Evolutionary conservation across 1,140 invertebrate genomes (phyloP).

Genomic region (Lithobius niger): DNA sequence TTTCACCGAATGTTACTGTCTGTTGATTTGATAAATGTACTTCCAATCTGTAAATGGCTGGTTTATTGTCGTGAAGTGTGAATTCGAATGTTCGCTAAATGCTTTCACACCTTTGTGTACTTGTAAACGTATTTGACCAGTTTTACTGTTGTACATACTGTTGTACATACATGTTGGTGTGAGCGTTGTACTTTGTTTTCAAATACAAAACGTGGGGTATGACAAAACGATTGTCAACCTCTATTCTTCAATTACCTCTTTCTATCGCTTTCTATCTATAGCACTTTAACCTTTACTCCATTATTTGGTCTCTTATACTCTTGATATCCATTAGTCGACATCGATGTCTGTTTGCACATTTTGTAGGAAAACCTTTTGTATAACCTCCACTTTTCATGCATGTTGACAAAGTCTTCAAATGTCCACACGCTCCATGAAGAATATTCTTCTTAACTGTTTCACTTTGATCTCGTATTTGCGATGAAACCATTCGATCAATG

Average conservation of each 20-base stretch:
- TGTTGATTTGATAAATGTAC: background rate
- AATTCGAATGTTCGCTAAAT: background rate
- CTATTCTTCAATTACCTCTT: background rate
- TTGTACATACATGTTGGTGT: slow-evolving; percentile 23
- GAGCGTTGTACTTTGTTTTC: slow-evolving; percentile 14
- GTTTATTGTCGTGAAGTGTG: background rate
- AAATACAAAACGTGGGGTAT: slow-evolving; percentile 18
- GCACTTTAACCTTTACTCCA: background rate
- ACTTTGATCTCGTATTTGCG: slow-evolving; percentile 17
- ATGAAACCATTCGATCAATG: slow-evolving; percentile 16
- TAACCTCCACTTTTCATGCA: slow-evolving; percentile 15
- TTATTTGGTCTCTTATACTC: background rate
- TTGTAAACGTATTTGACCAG: slow-evolving; percentile 19
- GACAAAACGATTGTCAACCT: slow-evolving; percentile 17
- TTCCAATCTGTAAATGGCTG: background rate
- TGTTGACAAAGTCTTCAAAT: slow-evolving; percentile 6
- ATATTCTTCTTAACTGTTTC: slow-evolving; percentile 9
- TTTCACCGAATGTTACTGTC: background rate
- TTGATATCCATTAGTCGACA: background rate
- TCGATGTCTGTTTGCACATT: background rate
- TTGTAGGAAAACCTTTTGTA: background rate
- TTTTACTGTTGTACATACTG: slow-evolving; percentile 15
- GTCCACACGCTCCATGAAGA: slow-evolving; percentile 18
- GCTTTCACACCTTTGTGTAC: slow-evolving; percentile 14
- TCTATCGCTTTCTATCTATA: no score